Percentiles rank a stretch among this genome's conserved stretches.
These are phyloP conservation scores for Chaetophractus vellerosus DNA, from an alignment of 2,797 vertebrate species.

Conservation along the genomic window DNA sequence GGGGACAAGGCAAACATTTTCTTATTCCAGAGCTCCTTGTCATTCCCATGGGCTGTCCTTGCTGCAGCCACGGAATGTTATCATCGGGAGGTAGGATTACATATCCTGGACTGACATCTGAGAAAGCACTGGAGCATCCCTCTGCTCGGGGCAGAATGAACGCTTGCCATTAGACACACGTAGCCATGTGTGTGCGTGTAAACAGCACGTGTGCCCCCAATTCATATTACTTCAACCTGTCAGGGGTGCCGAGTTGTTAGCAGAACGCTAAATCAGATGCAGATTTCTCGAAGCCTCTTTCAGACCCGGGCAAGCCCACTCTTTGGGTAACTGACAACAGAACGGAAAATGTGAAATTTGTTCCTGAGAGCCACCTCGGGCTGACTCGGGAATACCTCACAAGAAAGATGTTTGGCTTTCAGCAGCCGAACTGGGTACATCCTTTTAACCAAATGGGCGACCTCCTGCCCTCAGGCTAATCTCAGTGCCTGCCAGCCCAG, in stretches of 20 bases:
- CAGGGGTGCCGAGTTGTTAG: slow-evolving; percentile 1
- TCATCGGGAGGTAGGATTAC: no score
- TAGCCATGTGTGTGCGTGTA: neutral
- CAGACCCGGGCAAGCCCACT: neutral
- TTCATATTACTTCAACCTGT: neutral
- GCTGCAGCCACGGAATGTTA: neutral
- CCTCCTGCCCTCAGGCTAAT: no score
- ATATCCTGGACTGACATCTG: neutral
- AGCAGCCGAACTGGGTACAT: neutral
- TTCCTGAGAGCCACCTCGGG: neutral
- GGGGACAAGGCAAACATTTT: neutral
- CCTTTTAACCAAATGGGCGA: neutral
- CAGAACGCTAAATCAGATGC: neutral
- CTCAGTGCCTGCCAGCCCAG: neutral
- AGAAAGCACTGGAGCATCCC: neutral
- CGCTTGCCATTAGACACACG: neutral
- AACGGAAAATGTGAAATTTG: neutral
- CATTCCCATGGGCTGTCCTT: accelerated
- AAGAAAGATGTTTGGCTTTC: neutral
- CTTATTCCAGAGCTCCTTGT: neutral
- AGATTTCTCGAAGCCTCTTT: neutral
- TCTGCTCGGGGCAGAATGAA: neutral
- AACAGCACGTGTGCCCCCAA: neutral
- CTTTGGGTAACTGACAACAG: neutral
- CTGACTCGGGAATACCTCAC: neutral